Base-by-base conservation (phyloP, 2,888 invertebrate genomes). In the Cheilosia urbana region DNA sequence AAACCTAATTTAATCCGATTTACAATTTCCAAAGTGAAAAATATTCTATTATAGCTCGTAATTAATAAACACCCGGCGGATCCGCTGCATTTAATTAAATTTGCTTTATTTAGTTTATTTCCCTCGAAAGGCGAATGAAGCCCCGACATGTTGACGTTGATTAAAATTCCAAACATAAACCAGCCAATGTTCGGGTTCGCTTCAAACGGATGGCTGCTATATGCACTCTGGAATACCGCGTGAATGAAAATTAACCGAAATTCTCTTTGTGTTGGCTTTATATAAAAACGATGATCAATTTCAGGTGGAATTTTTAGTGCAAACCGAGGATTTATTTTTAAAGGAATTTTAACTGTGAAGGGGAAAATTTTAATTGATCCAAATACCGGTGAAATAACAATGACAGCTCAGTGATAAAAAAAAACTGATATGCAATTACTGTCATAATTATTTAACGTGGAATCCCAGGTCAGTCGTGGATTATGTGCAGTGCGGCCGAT, bases 1-100 rank as follows among this genome's bases (percentile, higher is more conserved):
- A 45, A 55, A 55, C 6, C 15, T 5, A 51, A 63, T 73, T 73
- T 80, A 60, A 80, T 73, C 66, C 51, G 73, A 73, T 73, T 80
- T 73, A 60, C 66, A 60, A 27, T 7, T 19, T 68, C 37, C 3
- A 37, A 53, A 42, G 47, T 75, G 21, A 58, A 71, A 63, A 65
- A 24, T 63, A 63, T 69, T 69, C 62, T 45, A 55, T 47, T 53
- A 51, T 7, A 30, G 19, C 21, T 68, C 4, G 21, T 24, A 76
- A 68, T 62, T 66, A 37, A 47, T 62, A 73, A 63, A 47, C 63
- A 60, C n/a, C 15, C 51, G 53, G 19, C 9, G 9, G 5, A 45
- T 34, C 13, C 11, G 49, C 3, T 37, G 19, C 30, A 17, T 76
- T 68, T 68, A 68, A 68, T 68, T 76, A 58, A 76, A 68, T 76